Percentiles rank a stretch among this genome's conserved stretches.
phyloP scores from a whole-genome alignment of 2,113 vertebrate species.

The Python bivittatus region DNA sequence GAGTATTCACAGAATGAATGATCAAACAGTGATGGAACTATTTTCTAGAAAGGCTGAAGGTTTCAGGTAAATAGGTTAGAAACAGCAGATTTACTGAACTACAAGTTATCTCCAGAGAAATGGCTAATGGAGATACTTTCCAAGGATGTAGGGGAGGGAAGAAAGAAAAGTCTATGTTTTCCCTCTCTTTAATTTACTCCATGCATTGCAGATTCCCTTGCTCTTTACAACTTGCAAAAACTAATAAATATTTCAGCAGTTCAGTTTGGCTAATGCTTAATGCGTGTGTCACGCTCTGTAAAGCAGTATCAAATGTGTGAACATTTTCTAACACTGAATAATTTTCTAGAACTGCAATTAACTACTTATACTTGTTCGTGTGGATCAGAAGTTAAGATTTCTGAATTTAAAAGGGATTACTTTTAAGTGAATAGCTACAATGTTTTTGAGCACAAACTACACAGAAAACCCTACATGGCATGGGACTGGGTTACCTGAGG shows the following conservation, averaged over 20 bases:
- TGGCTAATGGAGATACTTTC: neutral
- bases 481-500: too few relatives aligned
- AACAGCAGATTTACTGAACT: neutral
- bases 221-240: neutral
- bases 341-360: neutral
- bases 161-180: neutral
- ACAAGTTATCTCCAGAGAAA: neutral
- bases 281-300: neutral
- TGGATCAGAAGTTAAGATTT: neutral
- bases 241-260: neutral
- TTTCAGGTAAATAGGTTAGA: neutral
- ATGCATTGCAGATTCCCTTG: neutral
- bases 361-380: neutral
- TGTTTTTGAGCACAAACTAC: neutral
- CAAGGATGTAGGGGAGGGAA: neutral
- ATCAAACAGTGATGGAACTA: neutral
- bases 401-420: neutral
- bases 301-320: neutral
- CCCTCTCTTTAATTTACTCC: neutral
- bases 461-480: too few relatives aligned
- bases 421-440: neutral
- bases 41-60: neutral
- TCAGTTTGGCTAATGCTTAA: neutral
- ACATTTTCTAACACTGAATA: conserved; percentile 9
- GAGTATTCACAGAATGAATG: neutral